Conservation (phyloP, 2,797 vertebrate species). For the Carcharodon carcharias region DNA sequence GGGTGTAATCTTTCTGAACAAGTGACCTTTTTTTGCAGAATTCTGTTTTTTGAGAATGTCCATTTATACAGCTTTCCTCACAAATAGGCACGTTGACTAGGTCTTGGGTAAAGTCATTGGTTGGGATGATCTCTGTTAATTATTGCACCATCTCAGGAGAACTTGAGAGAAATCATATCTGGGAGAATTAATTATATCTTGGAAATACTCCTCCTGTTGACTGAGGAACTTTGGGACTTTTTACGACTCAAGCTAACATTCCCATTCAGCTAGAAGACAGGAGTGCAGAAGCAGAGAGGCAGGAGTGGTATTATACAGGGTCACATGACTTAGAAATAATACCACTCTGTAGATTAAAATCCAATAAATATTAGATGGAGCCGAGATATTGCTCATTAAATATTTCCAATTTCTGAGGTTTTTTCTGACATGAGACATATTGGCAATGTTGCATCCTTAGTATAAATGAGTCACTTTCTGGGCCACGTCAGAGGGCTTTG, state of each 20-base stretch:
- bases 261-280: too few species aligned
- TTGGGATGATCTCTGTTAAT: background rate
- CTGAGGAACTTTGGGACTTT: background rate
- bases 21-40: background rate
- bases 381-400: background rate
- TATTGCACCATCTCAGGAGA: background rate
- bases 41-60: background rate
- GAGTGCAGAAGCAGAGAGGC: too few species aligned
- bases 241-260: too few species aligned
- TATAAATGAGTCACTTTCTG: background rate
- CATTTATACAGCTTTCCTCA: background rate
- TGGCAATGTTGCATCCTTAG: background rate
- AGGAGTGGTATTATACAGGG: background rate
- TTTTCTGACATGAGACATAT: background rate
- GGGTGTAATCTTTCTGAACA: background rate
- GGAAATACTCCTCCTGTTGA: background rate
- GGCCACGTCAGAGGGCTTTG: background rate
- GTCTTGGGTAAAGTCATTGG: background rate
- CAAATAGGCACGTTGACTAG: background rate
- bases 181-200: background rate
- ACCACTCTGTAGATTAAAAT: background rate
- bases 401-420: background rate
- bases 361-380: background rate
- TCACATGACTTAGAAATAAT: background rate
- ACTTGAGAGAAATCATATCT: background rate